Evolutionary conservation across 2,797 vertebrate species (phyloP).

Genomic region (Clangula hyemalis): DNA sequence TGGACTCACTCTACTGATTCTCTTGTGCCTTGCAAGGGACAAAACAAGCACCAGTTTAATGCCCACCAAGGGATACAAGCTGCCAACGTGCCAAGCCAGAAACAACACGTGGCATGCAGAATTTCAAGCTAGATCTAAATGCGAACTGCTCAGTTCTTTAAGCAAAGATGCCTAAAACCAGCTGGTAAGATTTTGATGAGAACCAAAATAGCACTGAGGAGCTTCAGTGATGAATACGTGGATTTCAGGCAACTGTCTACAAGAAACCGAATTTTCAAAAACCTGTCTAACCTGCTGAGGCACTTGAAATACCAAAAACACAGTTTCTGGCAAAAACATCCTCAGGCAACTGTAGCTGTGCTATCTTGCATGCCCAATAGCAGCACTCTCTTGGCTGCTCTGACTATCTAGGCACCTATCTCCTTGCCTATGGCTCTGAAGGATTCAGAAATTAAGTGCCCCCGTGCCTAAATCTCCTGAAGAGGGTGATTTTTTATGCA

Average conservation of each 20-base stretch:
- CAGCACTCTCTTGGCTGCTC: constrained; percentile 10
- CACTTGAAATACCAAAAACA: constrained; percentile 16
- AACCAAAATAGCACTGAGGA: background rate
- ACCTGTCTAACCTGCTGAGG: background rate
- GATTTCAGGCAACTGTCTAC: background rate
- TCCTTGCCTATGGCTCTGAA: constrained; percentile 3
- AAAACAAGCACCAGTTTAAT: background rate
- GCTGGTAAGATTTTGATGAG: background rate
- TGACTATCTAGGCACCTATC: constrained; percentile 29
- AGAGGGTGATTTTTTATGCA: constrained; percentile 34
- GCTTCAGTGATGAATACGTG: background rate
- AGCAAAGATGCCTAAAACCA: background rate
- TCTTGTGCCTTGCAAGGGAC: background rate
- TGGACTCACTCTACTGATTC: rapidly evolving
- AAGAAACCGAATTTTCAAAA: background rate
- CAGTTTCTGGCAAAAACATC: constrained; percentile 46
- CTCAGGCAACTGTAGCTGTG: constrained; percentile 46
- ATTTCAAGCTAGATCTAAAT: background rate
- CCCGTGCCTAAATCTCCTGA: background rate
- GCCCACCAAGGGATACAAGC: rapidly evolving
- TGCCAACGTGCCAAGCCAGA: rapidly evolving
- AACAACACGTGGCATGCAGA: background rate
- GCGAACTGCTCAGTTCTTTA: background rate
- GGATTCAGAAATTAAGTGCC: constrained; percentile 22
- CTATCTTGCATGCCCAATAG: constrained; percentile 46